Evolutionary conservation across 64 coral and sea anemone genomes (phyloP).

Genomic region (Cladopsammia gracilis): DNA sequence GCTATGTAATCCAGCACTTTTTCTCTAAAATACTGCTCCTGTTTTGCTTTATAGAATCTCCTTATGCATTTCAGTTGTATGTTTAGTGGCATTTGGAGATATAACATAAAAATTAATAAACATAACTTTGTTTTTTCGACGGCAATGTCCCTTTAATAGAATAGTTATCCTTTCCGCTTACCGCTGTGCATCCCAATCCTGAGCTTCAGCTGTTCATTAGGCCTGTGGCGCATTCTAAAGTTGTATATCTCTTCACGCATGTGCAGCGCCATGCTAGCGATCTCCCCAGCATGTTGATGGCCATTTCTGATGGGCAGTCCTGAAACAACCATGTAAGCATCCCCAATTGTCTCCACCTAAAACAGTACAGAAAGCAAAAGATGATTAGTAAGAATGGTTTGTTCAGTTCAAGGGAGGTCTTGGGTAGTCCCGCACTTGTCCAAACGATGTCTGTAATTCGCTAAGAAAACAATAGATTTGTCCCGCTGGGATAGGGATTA

Average conservation of each 20-base stretch:
- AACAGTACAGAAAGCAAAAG: not conserved
- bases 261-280: conserved; percentile 76
- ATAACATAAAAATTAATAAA: no score
- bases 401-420: not conserved
- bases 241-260: conserved; percentile 50
- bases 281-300: conserved; percentile 83
- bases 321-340: conserved; percentile 92
- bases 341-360: conserved; percentile 91
- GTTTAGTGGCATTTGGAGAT: no score
- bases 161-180: not conserved
- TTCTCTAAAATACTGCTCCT: not conserved
- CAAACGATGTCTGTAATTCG: no score
- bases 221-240: conserved; percentile 82
- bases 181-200: conserved; percentile 88
- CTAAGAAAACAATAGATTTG: no score
- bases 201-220: conserved; percentile 67
- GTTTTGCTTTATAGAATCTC: no score
- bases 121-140: no score
- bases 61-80: not conserved
- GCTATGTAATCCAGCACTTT: not conserved
- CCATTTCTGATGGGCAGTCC: conserved; percentile 78
- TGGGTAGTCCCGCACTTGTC: no score
- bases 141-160: no score
- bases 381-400: not conserved
- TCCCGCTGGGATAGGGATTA: no score